phyloP scores from a whole-genome alignment of 2,888 invertebrate genomes.

The Cosmia pyralina region DNA sequence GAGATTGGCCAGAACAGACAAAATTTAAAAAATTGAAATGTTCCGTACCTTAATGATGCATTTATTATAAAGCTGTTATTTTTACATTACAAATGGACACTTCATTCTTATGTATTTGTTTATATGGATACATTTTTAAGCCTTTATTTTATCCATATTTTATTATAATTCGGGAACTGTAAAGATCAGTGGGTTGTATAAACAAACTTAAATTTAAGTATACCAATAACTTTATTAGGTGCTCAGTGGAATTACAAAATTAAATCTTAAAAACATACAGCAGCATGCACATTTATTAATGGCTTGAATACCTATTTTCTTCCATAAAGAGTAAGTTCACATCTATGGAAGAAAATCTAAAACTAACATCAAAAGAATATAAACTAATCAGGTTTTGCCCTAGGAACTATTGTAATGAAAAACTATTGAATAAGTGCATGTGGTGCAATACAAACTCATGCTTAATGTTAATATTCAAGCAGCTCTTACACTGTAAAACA shows the following conservation, averaged over 20 bases:
- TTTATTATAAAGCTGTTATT: too few species aligned
- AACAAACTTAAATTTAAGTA: neutral
- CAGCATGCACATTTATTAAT: slow-evolving; percentile 6
- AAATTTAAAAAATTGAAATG: too few species aligned
- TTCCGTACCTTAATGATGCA: too few species aligned
- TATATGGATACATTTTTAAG: neutral
- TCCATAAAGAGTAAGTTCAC: neutral
- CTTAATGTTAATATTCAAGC: neutral
- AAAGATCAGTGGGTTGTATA: neutral
- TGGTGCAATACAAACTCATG: slow-evolving; percentile 1
- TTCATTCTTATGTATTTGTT: too few species aligned
- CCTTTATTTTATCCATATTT: neutral
- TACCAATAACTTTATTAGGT: slow-evolving; percentile 25
- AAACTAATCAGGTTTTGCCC: slow-evolving; percentile 5
- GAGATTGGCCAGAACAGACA: too few species aligned
- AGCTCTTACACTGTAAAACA: slow-evolving; percentile 4
- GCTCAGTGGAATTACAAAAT: slow-evolving; percentile 1
- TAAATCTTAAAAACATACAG: slow-evolving; percentile 9
- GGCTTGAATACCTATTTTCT: neutral
- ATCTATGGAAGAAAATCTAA: neutral
- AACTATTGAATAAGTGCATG: neutral
- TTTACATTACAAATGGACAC: too few species aligned
- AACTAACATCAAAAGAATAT: neutral
- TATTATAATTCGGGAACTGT: neutral
- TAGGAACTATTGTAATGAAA: slow-evolving; percentile 16